Evolutionary conservation across 2,113 vertebrate species (phyloP), one percentile per base, ranked within the genome.

Genomic region (Scatophagus argus): DNA sequence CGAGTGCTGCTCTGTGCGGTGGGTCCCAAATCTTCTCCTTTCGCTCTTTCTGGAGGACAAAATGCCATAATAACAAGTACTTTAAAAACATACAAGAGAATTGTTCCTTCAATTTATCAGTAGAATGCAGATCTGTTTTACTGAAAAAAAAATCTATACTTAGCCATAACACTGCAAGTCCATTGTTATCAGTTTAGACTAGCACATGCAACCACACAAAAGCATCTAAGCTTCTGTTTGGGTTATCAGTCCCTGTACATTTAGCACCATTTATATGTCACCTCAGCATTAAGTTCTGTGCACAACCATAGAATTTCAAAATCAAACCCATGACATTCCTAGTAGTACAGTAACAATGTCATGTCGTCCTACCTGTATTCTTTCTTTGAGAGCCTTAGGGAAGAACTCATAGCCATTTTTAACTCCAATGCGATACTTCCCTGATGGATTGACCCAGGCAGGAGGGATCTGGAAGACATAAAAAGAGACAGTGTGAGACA

Each of bases 331-430:
- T 11, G 43, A 52, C 41, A 71, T 63, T 31, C 29, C 23, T 51
- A 44, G 47, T 51, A 44, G 47, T 27, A 14, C 46, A 61, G 29
- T 23, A 84, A 70, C 61, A 54, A 70, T 54, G 34, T 69, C 44
- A 67, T 21, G 14, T 74, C 36, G 51, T 72, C 71, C 75, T 94
- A 99, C 97, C 96, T 99, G 98, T 89, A 99, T 96, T 86, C 98
- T 96, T 88, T 99, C 98, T 88, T 97, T 98, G 19, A 99, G 96
- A 81, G 96, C 96, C 94, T 99, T 99, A 67, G 98, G 98, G 87
- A 98, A 99, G 87, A 99, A 98, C 85, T 99, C 98, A 51, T 97
- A 99, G 19, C 97, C 98, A 90, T 98, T 99, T 96, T 99, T 99
- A 90, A 99, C 94, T 91, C 98, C 98, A 83, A 99, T 96, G 89